Evolutionary conservation across 2,797 vertebrate genomes (phyloP).

Genomic region (Calcarius lapponicus): DNA sequence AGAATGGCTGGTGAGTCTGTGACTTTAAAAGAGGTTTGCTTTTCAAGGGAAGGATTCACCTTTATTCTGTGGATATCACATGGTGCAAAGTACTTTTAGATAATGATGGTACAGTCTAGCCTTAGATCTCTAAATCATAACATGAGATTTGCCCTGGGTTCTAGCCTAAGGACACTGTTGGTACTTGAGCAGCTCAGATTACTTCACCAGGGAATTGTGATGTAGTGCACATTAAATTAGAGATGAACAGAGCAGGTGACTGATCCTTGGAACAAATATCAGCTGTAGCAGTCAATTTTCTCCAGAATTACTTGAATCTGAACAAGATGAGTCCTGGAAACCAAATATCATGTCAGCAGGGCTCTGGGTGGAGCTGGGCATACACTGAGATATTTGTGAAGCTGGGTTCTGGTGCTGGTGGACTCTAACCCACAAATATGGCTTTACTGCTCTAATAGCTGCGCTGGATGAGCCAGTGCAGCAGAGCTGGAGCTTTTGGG

Average conservation of each 20-base stretch:
- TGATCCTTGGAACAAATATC: neutral
- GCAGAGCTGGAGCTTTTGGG: neutral
- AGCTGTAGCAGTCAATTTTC: neutral
- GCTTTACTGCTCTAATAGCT: neutral
- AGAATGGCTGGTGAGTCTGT: neutral
- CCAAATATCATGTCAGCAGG: accelerated
- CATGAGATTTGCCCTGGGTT: neutral
- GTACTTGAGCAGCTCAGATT: neutral
- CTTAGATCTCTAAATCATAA: neutral
- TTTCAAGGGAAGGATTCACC: neutral
- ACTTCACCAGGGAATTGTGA: neutral
- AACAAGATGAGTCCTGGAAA: neutral
- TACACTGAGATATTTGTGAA: neutral
- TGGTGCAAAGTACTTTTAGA: neutral
- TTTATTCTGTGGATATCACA: neutral
- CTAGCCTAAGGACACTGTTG: neutral
- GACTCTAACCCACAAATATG: neutral
- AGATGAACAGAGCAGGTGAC: neutral
- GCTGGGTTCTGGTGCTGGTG: neutral
- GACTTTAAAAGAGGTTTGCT: neutral
- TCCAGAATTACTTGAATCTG: neutral
- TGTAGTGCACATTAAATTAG: neutral
- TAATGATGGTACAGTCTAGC: neutral
- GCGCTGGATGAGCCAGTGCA: neutral
- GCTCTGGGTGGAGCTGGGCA: neutral